Evolutionary conservation across 2,888 invertebrate genomes (phyloP).

Genomic region (Elysia crispata): DNA sequence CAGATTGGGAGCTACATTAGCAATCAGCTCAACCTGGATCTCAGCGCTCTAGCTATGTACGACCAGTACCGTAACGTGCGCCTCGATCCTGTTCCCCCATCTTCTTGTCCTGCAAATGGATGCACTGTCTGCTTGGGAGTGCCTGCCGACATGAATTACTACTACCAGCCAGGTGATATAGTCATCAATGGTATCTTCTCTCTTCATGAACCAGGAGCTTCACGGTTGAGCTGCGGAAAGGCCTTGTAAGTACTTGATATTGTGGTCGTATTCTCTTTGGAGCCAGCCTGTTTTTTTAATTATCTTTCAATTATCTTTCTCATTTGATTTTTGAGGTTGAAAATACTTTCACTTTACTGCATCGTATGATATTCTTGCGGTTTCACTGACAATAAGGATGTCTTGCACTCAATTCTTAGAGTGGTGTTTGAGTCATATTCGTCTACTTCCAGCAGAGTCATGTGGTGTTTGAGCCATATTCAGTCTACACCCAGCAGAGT

Average conservation of each 20-base stretch:
- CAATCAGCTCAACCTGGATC: slow-evolving; percentile 58
- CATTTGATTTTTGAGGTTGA: too few species aligned
- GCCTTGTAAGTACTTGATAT: slow-evolving; percentile 43
- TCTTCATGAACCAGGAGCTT: slow-evolving; percentile 59
- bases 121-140: slow-evolving; percentile 65
- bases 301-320: too few species aligned
- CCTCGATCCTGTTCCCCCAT: slow-evolving; percentile 58
- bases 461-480: too few species aligned
- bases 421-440: too few species aligned
- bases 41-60: slow-evolving; percentile 63
- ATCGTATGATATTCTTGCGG: too few species aligned
- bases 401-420: too few species aligned
- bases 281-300: too few species aligned
- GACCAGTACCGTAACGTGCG: slow-evolving; percentile 52
- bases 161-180: slow-evolving; percentile 69
- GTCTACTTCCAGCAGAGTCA: too few species aligned
- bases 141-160: slow-evolving; percentile 59
- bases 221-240: slow-evolving; percentile 63
- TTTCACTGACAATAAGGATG: too few species aligned
- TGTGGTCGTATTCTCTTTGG: too few species aligned
- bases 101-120: slow-evolving; percentile 66
- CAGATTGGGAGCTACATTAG: slow-evolving; percentile 69
- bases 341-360: too few species aligned
- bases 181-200: slow-evolving; percentile 69
- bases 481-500: too few species aligned